phyloP scores from a whole-genome alignment of 2,888 invertebrate genomes.

The Conops quadrifasciatus region DNA sequence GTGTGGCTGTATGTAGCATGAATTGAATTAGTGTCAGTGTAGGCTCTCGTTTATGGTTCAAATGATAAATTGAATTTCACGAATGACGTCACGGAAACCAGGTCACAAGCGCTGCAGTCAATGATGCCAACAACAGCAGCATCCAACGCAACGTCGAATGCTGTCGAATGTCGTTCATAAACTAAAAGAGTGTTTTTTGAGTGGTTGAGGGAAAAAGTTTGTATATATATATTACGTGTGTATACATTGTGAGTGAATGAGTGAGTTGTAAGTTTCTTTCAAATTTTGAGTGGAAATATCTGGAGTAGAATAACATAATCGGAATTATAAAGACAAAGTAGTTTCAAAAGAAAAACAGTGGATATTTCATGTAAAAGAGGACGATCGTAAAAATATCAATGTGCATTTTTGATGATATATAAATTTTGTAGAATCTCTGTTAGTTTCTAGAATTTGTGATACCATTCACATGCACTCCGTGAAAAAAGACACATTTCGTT shows the following conservation, averaged over 20 bases:
- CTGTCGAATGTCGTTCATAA: conserved; percentile 24
- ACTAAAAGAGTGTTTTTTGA: neutral
- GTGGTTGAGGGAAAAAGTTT: neutral
- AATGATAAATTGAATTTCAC: conserved; percentile 41
- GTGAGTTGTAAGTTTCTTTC: neutral
- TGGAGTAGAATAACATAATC: too few species aligned
- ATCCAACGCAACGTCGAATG: conserved; percentile 37
- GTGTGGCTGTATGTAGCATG: conserved; percentile 42
- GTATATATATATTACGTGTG: neutral
- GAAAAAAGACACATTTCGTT: too few species aligned
- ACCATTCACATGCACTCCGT: too few species aligned
- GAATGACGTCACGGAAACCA: conserved; percentile 58
- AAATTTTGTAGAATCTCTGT: too few species aligned
- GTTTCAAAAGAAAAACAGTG: too few species aligned
- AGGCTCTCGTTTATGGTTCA: neutral
- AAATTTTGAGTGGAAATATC: too few species aligned
- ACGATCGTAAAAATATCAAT: too few species aligned
- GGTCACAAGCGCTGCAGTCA: conserved; percentile 46
- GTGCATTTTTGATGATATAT: too few species aligned
- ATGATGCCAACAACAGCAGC: neutral
- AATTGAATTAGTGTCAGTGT: conserved; percentile 11
- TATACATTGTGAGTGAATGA: neutral
- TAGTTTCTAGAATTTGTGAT: too few species aligned
- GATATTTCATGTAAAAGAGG: too few species aligned
- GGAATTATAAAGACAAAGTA: too few species aligned